A percentile compares a stretch with the other conserved stretches of the same genome.
These are phyloP conservation scores for Dexiosoma caninum DNA, from an alignment of 2,888 invertebrate species.

Conservation along the genomic window DNA sequence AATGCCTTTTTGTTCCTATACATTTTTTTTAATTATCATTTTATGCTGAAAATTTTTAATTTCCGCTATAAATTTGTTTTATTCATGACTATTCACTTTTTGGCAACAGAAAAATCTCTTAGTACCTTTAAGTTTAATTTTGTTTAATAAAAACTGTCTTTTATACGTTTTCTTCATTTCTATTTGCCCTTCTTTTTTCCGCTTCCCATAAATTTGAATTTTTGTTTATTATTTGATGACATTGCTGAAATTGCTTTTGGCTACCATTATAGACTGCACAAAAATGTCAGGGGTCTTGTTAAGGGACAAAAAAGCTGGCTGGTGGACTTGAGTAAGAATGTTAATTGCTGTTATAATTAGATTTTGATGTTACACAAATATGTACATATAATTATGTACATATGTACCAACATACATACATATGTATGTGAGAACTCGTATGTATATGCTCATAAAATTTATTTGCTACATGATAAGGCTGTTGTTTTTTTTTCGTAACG, in stretches of 20 bases:
- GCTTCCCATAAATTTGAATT: slow-evolving; percentile 55
- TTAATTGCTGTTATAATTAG: slow-evolving; percentile 66
- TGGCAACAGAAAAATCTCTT: slow-evolving; percentile 39
- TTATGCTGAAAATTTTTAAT: slow-evolving; percentile 41
- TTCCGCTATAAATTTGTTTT: slow-evolving; percentile 57
- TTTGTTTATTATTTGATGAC: slow-evolving; percentile 57
- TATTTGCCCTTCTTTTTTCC: slow-evolving; percentile 54
- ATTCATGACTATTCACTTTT: slow-evolving; percentile 24
- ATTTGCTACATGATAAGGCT: slow-evolving; percentile 3
- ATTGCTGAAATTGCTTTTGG: slow-evolving; percentile 51
- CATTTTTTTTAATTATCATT: slow-evolving; percentile 43
- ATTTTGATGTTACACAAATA: slow-evolving; percentile 65
- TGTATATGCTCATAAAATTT: slow-evolving; percentile 38
- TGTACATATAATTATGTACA: no score
- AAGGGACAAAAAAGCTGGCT: not conserved
- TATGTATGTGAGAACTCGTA: no score
- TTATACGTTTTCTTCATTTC: slow-evolving; percentile 30
- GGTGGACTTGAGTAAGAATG: slow-evolving; percentile 27
- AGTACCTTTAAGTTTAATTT: not conserved
- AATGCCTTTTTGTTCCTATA: not conserved
- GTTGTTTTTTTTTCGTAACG: not conserved
- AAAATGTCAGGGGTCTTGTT: not conserved
- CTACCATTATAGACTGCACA: slow-evolving; percentile 3
- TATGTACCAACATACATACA: no score
- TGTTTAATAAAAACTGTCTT: slow-evolving; percentile 27